Evolutionary conservation across 2,888 invertebrate species (phyloP), one percentile per base, ranked within the genome.

Genomic region (Crioceris asparagi): DNA sequence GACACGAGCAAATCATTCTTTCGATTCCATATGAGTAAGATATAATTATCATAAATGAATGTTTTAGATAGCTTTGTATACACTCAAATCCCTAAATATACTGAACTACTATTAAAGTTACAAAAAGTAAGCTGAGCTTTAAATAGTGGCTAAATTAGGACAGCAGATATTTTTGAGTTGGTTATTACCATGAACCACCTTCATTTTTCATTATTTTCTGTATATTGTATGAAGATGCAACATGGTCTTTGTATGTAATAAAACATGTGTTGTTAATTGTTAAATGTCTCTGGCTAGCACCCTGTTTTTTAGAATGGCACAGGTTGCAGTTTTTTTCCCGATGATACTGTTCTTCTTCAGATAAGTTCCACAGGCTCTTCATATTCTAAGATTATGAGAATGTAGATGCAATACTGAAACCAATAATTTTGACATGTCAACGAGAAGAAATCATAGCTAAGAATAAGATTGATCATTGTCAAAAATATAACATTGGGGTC

Each of bases 221-320:
- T n/a, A n/a, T n/a, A n/a, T n/a, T 41, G 26, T 41, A 41, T 21
- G 43, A 44, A 46, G 39, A 44, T 44, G 42, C 39, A 46, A 38
- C 46, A 46, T 38, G 41, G 43, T 37, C 15, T 27, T 27, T 31
- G 23, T 44, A 40, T 40, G 39, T 35, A 42, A 38, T 39, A 39
- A 32, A 29, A 26, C 23, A 23, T 18, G 36, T 37, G 38, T 40
- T 38, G 33, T 38, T 41, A 39, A 39, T 39, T 39, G 43, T 41
- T 39, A 38, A 43, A 40, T 40, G 40, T 48, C 46, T 52, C 48
- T 53, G 52, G 53, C 52, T 56, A 55, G 56, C 56, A 57, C 57
- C 56, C 56, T 57, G 57, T 56, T 50, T 44, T 35, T 48, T n/a
- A n/a, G 43, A 43, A 39, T 50, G 43, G 49, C 50, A 51, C 50